These are phyloP conservation scores for Drosophila borborema DNA, from an alignment of 2,888 invertebrate genomes.

Conservation along the genomic window DNA sequence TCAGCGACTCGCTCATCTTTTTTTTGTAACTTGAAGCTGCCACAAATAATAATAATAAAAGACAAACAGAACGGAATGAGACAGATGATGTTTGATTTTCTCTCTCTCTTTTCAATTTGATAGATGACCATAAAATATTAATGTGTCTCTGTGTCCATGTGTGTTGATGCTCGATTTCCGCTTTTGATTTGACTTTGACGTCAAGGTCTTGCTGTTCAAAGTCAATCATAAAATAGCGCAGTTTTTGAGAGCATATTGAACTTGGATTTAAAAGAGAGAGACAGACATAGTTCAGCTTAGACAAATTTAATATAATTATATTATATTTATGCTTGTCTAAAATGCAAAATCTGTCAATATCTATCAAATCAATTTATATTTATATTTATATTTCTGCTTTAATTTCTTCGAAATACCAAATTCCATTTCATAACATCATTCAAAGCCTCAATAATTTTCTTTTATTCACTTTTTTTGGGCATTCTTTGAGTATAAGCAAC, in stretches of 20 bases:
- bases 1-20: conserved; percentile 4
- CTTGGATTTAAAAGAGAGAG: background rate
- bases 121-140: conserved; percentile 76
- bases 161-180: conserved; percentile 17
- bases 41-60: conserved; percentile 30
- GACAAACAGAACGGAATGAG: conserved; percentile 24
- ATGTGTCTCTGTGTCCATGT: conserved; percentile 24
- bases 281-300: no score
- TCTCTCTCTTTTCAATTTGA: conserved; percentile 51
- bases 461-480: background rate
- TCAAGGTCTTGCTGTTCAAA: conserved; percentile 47
- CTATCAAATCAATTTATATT: no score
- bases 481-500: background rate
- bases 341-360: no score
- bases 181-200: conserved; percentile 55
- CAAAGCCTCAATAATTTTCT: background rate
- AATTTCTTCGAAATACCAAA: no score
- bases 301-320: no score
- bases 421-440: no score
- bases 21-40: conserved; percentile 40
- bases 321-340: no score
- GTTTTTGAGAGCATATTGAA: conserved; percentile 7
- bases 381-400: no score
- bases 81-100: conserved; percentile 50
- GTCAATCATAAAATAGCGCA: conserved; percentile 23